Percentiles rank a stretch among this genome's conserved stretches.
Evolutionary conservation across 2,797 vertebrate genomes (phyloP).

Genomic region (Brachymystax lenok): DNA sequence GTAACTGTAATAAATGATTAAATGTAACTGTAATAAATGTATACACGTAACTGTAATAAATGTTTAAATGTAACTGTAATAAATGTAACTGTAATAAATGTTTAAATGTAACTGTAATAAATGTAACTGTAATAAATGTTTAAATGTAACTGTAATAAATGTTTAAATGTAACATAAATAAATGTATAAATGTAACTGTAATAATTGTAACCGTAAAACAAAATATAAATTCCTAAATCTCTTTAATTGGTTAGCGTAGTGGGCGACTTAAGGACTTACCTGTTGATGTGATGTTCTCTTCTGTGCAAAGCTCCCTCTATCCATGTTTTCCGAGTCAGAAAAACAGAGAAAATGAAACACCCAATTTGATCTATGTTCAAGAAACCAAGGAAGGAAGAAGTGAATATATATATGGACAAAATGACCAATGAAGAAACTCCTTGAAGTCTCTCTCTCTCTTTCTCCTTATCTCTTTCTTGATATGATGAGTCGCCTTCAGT

Average conservation of each 20-base stretch:
- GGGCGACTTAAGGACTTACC: slow-evolving; percentile 37
- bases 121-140: too few species aligned
- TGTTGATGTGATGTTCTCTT: not conserved
- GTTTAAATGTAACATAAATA: not conserved
- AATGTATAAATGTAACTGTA: not conserved
- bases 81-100: slow-evolving; percentile 1
- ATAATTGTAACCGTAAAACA: not conserved
- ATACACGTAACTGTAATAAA: not conserved
- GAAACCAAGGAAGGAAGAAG: too few species aligned
- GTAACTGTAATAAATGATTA: too few species aligned
- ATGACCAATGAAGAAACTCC: not conserved
- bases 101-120: not conserved
- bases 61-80: not conserved
- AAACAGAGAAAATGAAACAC: too few species aligned
- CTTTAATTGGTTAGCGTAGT: not conserved
- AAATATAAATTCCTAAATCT: slow-evolving; percentile 15
- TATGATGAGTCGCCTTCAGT: slow-evolving; percentile 9
- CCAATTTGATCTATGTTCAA: too few species aligned
- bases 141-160: not conserved
- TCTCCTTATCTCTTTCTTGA: too few species aligned
- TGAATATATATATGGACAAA: not conserved
- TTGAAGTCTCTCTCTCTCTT: not conserved
- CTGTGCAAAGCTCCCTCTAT: not conserved
- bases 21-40: too few species aligned
- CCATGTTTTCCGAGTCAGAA: not conserved